Evolutionary conservation across 2,797 vertebrate genomes (phyloP).

Genomic region (Petrocephalus sullivani): DNA sequence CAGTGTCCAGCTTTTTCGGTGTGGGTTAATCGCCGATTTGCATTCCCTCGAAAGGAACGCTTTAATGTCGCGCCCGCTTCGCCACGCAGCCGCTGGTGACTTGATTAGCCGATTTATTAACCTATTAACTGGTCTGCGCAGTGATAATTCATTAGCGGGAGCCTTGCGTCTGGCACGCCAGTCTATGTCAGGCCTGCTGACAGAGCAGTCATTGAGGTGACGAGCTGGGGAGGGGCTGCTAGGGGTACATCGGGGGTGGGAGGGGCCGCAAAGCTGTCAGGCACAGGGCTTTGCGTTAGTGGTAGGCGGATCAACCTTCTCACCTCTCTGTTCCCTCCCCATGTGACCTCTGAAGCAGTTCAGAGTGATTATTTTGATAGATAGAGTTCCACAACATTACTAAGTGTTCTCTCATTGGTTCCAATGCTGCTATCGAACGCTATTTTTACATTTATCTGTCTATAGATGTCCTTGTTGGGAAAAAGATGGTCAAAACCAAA

Average conservation of each 20-base stretch:
- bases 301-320: not conserved
- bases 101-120: constrained; percentile 11
- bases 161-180: not conserved
- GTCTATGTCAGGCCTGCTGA: not conserved
- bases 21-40: not conserved
- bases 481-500: constrained; percentile 11
- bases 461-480: not conserved
- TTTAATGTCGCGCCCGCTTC: not conserved
- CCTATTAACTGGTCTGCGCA: constrained; percentile 4
- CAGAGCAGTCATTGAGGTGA: not conserved
- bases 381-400: not conserved
- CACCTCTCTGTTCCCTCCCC: not conserved
- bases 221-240: not conserved
- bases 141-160: constrained; percentile 2
- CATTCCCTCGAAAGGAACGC: not conserved
- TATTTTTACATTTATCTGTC: constrained; percentile 1
- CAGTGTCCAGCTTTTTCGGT: not conserved
- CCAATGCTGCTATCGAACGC: not conserved
- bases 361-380: not conserved
- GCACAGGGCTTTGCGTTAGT: not conserved
- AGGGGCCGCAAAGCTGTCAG: not conserved
- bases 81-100: not conserved
- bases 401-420: not conserved
- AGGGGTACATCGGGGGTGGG: not conserved
- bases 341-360: constrained; percentile 4